Evolutionary conservation across 2,113 vertebrate genomes (phyloP), one percentile per base, ranked within the genome.

Genomic region (Spea multiplicata): DNA sequence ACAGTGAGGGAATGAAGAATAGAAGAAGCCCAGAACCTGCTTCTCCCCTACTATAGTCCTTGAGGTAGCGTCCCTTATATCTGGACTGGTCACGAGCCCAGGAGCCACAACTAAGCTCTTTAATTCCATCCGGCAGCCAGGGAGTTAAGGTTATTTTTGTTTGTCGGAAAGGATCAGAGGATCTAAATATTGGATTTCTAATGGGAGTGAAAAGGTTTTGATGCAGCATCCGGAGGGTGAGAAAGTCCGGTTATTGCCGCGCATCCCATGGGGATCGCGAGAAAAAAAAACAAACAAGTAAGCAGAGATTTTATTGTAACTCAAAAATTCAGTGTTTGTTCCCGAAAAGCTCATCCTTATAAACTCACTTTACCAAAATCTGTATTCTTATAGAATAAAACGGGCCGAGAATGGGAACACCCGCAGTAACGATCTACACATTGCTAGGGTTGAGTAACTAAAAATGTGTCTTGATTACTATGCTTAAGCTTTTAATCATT

Each of bases 121-220:
- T 59, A 9, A 59, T 14, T 47, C 55, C 8, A 47, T 16, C 5
- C 62, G 44, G 73, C 9, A 61, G 14, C 2, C 8, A 68, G 79
- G 53, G 71, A 45, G n/a, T 61, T 59, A 47, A 2, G 0, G 0
- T 0, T 4, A 47, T 67, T 65, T 13, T 71, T 65, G 17, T 66
- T 75, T 71, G 64, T 73, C 45, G 81, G 61, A 81, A 82, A 48
- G 30, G 30, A 30, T 30, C 30, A 30, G 10, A 59, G 74, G 8
- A 81, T 84, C 83, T 84, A 83, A 87, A 81, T 81, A 84, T 72
- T 82, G 82, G 82, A 82, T 86, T 83, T 82, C 83, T 90, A 85
- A 88, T 78, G 81, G 84, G 74, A 71, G 83, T 81, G 81, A 80
- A 79, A 82, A 82, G 82, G 74, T 66, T 87, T 82, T 76, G 76